Evolutionary conservation across 1,140 invertebrate species (phyloP).

Genomic region (Drosophila ogumai): DNA sequence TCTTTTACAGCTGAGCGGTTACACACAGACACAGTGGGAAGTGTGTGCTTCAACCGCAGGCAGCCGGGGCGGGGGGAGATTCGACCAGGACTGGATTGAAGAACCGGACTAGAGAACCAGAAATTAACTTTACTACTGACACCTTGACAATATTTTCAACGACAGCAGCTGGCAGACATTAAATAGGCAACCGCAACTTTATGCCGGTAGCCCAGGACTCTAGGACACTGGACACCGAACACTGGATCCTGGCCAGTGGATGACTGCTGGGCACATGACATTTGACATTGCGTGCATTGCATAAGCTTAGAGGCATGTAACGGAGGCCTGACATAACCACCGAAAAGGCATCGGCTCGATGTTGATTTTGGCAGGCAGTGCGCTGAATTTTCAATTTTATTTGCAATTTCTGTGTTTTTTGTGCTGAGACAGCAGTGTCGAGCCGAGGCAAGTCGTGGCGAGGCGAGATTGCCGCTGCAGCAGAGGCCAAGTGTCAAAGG

Average conservation of each 20-base stretch:
- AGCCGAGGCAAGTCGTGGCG: neutral
- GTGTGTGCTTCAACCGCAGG: slow-evolving; percentile 59
- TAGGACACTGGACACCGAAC: slow-evolving; percentile 25
- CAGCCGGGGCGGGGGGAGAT: neutral
- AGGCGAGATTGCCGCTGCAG: slow-evolving; percentile 26
- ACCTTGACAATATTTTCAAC: slow-evolving; percentile 80
- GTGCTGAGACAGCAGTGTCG: slow-evolving; percentile 53
- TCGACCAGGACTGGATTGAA: neutral
- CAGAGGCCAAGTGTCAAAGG: slow-evolving; percentile 58
- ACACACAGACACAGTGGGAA: slow-evolving; percentile 55
- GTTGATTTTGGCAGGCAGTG: slow-evolving; percentile 72
- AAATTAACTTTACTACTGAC: slow-evolving; percentile 81
- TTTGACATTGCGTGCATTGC: slow-evolving; percentile 62
- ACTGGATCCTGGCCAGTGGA: neutral
- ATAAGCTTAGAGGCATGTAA: slow-evolving; percentile 43
- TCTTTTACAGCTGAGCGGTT: slow-evolving; percentile 79
- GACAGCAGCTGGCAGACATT: slow-evolving; percentile 46
- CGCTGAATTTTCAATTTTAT: slow-evolving; percentile 81
- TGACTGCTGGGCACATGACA: slow-evolving; percentile 46
- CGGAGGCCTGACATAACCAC: slow-evolving; percentile 14
- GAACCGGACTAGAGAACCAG: slow-evolving; percentile 35
- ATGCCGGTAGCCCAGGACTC: slow-evolving; percentile 12
- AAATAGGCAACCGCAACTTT: slow-evolving; percentile 44
- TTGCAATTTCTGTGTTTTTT: slow-evolving; percentile 57
- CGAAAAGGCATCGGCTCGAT: slow-evolving; percentile 44